phyloP scores from a whole-genome alignment of 2,113 vertebrate species.

The Lycaon pictus region DNA sequence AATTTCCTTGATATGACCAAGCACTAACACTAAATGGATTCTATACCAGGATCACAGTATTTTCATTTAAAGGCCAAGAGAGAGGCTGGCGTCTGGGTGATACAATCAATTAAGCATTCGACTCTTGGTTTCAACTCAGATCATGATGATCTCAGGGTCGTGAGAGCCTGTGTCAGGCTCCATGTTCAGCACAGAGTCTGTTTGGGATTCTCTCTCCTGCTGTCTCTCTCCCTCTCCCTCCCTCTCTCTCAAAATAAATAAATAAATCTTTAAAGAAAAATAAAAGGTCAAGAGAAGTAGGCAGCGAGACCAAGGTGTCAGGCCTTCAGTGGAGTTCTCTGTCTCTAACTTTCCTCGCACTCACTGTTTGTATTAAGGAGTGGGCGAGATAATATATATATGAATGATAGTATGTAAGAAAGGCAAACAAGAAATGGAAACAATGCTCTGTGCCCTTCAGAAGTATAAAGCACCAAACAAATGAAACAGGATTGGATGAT shows the following conservation, averaged over 20 bases:
- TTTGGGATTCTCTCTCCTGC: neutral
- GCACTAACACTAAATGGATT: neutral
- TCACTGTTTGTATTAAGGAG: neutral
- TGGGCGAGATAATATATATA: neutral
- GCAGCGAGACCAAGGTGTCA: neutral
- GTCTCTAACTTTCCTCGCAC: neutral
- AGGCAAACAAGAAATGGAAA: slow-evolving; percentile 54
- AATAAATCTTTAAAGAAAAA: neutral
- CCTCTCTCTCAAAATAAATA: neutral
- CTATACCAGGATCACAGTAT: neutral
- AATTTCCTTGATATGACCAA: neutral
- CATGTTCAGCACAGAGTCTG: neutral
- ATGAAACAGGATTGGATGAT: neutral
- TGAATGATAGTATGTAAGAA: neutral
- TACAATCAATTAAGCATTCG: neutral
- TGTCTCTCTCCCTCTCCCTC: neutral
- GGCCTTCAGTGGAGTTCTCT: neutral
- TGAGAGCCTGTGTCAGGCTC: neutral
- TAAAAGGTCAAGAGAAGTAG: neutral
- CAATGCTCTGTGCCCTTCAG: neutral
- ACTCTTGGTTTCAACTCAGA: neutral
- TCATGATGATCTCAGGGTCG: neutral
- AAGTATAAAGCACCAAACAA: neutral
- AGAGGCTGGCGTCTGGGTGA: neutral
- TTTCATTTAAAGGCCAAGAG: neutral